Base-by-base conservation (phyloP, 1,140 invertebrate species). In the Drosophila repleta region DNA sequence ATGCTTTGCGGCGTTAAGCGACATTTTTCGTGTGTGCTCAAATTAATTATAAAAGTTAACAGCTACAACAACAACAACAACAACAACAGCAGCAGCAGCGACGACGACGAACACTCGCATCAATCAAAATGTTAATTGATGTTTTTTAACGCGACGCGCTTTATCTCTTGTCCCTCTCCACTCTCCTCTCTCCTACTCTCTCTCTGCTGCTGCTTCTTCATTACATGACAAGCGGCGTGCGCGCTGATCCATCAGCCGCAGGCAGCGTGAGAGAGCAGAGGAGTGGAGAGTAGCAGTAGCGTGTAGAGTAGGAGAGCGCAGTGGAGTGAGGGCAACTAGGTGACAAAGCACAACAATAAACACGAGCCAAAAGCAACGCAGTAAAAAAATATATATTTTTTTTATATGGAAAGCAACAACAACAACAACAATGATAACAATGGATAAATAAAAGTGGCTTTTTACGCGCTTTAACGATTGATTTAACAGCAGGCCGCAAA, bases 51-150 rank as follows among this genome's bases (percentile, higher is more conserved):
- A 68, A 74, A 85, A 81, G 72, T 80, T 76, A 85, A 61, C 69
- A 65, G 58, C 61, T 62, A 63, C 61, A 67, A 56, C 57, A 75
- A 46, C 48, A 53, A 48, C 21, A 63, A 55, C 29, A 66, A 37
- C 20, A 66, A 63, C 60, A 63, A 26, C 24, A 26, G 6, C 24
- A 26, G 0, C 4, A 26, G 24, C 6, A 6, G 24, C 24, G 24
- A 6, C 24, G 24, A 6, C 24, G n/a, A 20, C 56, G 29, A 24
- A n/a, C 68, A 70, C 52, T 35, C 82, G 66, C 82, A 85, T 85
- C 81, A 81, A 85, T 85, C 81, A 85, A 85, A 85, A 81, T 81
- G 78, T 87, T 85, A 85, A 85, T 87, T 85, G 77, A 85, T 75
- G 74, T 78, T 79, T 66, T 71, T 66, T 63, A 32, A 71, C 51